A percentile compares a stretch with the other conserved stretches of the same genome.
These are phyloP conservation scores for Lumbricus terrestris DNA, from an alignment of 2,888 invertebrate genomes.

Conservation along the genomic window DNA sequence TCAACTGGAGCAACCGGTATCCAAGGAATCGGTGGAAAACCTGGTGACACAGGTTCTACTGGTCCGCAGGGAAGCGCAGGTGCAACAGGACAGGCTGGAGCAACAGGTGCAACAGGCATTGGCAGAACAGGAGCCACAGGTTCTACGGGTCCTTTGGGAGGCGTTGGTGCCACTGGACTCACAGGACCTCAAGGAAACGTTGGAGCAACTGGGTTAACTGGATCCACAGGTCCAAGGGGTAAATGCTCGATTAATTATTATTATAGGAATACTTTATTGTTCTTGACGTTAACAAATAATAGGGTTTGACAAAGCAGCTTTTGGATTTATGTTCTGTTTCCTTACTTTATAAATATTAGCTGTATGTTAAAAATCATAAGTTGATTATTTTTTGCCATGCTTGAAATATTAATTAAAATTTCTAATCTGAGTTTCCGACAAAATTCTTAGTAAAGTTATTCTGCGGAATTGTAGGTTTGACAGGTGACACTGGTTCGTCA, in stretches of 20 bases:
- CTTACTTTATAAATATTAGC: too few species aligned
- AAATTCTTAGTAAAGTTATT: not conserved
- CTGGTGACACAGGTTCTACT: conserved; percentile 24
- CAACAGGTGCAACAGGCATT: conserved; percentile 18
- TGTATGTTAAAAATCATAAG: too few species aligned
- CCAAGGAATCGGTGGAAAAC: not conserved
- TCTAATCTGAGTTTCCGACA: not conserved
- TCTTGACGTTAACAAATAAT: too few species aligned
- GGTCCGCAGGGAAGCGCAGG: conserved; percentile 16
- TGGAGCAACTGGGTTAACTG: conserved; percentile 17
- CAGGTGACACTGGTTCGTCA: not conserved
- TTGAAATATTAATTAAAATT: too few species aligned
- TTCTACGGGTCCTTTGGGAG: not conserved
- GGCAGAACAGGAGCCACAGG: conserved; percentile 14
- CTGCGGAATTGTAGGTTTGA: not conserved
- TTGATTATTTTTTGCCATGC: too few species aligned
- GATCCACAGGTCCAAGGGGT: conserved; percentile 8
- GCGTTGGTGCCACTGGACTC: conserved; percentile 4
- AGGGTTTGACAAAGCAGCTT: too few species aligned
- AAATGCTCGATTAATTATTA: too few species aligned
- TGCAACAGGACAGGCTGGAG: conserved; percentile 21
- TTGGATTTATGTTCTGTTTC: too few species aligned
- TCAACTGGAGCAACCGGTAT: not conserved
- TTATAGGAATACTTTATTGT: too few species aligned
- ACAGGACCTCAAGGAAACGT: conserved; percentile 6